Evolutionary conservation across 2,113 vertebrate genomes (phyloP), one percentile per base, ranked within the genome.

Genomic region (Turnix velox): DNA sequence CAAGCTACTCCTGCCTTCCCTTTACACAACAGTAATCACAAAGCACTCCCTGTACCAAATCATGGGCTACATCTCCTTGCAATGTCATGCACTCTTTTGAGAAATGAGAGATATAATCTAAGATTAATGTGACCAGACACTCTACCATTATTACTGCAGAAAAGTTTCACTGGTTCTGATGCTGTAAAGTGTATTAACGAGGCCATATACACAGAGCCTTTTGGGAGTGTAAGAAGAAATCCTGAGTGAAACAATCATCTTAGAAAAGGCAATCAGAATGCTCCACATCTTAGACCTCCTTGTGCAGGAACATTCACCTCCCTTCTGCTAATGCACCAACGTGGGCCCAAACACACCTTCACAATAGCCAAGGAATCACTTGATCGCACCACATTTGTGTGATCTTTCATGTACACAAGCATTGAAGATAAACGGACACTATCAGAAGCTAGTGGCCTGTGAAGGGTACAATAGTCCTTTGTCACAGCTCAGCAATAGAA

Each of bases 381-480:
- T 78, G 18, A 7, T 0, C 84, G 52, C 61, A 68, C 39, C 75
- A 37, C 42, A 15, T 58, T 93, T 84, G 89, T 79, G 37, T 48
- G 85, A 95, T 95, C 87, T 94, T 89, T 83, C 72, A 84, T 93
- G 94, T 95, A 92, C 74, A 88, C 72, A 73, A 93, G 94, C 83
- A 78, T 88, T 89, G 76, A 90, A 96, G 93, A 94, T 92, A 78
- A 96, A 97, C 97, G 90, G 94, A 97, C 76, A 96, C 97, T 94
- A 96, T 93, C 94, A 94, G 90, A 95, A 97, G 74, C 51, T 54
- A 94, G 92, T 90, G 84, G 93, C 74, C 97, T 97, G 93, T 97
- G 97, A 98, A 98, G 94, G 96, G 80, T 96, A 96, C 86, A 90
- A 91, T 0, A 88, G 84, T 65, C 65, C 94, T 93, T 95, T 91